Evolutionary conservation across 2,888 invertebrate species (phyloP), one percentile per base, ranked within the genome.

Genomic region (Eupithecia dodoneata): DNA sequence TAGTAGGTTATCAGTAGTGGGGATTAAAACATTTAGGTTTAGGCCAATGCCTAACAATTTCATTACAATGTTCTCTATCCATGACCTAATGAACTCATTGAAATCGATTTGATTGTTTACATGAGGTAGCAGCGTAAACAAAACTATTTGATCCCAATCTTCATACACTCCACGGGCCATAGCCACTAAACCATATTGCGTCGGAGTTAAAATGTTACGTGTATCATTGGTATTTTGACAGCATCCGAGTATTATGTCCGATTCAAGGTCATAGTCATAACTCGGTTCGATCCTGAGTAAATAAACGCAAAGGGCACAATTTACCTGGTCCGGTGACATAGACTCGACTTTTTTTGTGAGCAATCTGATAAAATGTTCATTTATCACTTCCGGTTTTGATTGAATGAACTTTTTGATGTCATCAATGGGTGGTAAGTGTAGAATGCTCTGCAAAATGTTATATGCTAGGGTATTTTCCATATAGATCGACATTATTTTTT

Each of bases 131-230:
- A 55, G 52, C 52, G n/a, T n/a, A n/a, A 55, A 55, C 6, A n/a
- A n/a, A n/a, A 55, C 52, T 55, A 55, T 55, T 55, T 55, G 52
- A n/a, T 55, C 5, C 52, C 52, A 55, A n/a, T n/a, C 52, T 6
- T 55, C 52, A 55, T 6, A 55, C 6, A 15, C n/a, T 55, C 52
- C 52, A 55, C 52, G 52, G 52, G n/a, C 52, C 52, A 55, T 55
- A 55, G 52, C 52, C n/a, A 55, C n/a, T 55, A 55, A 55, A 55
- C n/a, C 52, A 55, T 55, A 55, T 55, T 55, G 15, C 52, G n/a
- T 7, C 1, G 52, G 52, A 55, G n/a, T 55, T n/a, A 55, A 55
- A n/a, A 6, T n/a, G 3, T n/a, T 15, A 15, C 2, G 5, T 55
- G n/a, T n/a, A n/a, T 55, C n/a, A 55, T 55, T 15, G 52, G n/a